phyloP scores from a whole-genome alignment of 2,113 vertebrate species.

The Lathamus discolor region DNA sequence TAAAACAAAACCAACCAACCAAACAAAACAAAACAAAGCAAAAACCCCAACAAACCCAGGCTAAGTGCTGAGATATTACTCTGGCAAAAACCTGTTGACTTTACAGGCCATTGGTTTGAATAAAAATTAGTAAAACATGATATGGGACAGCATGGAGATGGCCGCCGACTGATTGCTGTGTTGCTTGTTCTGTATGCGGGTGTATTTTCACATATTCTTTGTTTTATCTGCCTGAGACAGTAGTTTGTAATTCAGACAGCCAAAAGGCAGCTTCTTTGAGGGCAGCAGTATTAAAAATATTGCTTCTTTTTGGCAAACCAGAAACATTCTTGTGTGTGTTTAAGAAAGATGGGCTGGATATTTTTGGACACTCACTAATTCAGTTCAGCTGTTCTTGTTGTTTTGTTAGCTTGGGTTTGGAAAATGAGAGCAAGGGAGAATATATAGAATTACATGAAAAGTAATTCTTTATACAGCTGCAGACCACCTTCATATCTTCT shows the following conservation, averaged over 20 bases:
- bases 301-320: conserved; percentile 37
- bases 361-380: conserved; percentile 54
- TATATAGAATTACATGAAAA: conserved; percentile 2
- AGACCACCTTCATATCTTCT: background rate
- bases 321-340: conserved; percentile 27
- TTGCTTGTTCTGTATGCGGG: fast-evolving
- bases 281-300: conserved; percentile 37
- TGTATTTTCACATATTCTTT: conserved; percentile 7
- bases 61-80: background rate
- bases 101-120: background rate
- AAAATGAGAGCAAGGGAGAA: background rate
- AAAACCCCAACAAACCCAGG: background rate
- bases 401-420: conserved; percentile 21
- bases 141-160: background rate
- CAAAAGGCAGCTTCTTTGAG: conserved; percentile 33
- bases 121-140: background rate
- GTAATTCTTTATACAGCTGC: background rate
- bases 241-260: conserved; percentile 44
- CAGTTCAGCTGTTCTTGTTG: conserved; percentile 48
- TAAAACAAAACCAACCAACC: background rate
- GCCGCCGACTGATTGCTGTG: background rate
- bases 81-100: background rate
- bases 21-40: background rate
- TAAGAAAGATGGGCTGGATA: conserved; percentile 42
- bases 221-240: conserved; percentile 5